phyloP scores from a whole-genome alignment of 2,888 invertebrate genomes.

The Apamea sordens region DNA sequence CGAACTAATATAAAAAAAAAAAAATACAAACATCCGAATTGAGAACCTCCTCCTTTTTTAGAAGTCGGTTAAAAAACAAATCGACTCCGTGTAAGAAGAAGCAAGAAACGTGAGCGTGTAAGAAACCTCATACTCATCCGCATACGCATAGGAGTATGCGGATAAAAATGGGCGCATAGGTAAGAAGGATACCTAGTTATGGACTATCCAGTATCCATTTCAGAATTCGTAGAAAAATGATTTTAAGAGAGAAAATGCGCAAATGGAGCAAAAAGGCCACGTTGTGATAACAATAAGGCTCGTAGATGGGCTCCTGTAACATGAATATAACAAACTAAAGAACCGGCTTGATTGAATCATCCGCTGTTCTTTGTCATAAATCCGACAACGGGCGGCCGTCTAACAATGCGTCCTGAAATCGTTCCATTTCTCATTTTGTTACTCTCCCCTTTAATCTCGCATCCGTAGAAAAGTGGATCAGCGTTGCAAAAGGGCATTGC shows the following conservation, averaged over 20 bases:
- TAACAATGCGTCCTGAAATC: slow-evolving; percentile 90
- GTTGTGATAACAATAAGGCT: slow-evolving; percentile 85
- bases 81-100: background rate
- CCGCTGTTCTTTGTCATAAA: slow-evolving; percentile 90
- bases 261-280: slow-evolving; percentile 82
- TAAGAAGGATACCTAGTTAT: background rate
- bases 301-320: slow-evolving; percentile 83
- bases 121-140: too few relatives aligned
- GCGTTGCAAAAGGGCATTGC: slow-evolving; percentile 89
- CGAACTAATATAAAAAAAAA: too few relatives aligned
- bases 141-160: too few relatives aligned
- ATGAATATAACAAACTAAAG: slow-evolving; percentile 90
- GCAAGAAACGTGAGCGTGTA: too few relatives aligned
- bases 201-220: slow-evolving; percentile 25
- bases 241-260: slow-evolving; percentile 64
- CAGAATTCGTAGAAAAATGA: slow-evolving; percentile 48
- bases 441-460: slow-evolving; percentile 90
- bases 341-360: slow-evolving; percentile 90
- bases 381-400: slow-evolving; percentile 88
- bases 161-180: slow-evolving; percentile 8
- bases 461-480: slow-evolving; percentile 90
- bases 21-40: too few relatives aligned
- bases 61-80: too few relatives aligned
- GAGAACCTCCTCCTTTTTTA: too few relatives aligned
- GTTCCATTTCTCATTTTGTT: slow-evolving; percentile 91